These are phyloP conservation scores for Asteroscopus sphinx DNA, from an alignment of 2,888 invertebrate species.

Conservation along the genomic window DNA sequence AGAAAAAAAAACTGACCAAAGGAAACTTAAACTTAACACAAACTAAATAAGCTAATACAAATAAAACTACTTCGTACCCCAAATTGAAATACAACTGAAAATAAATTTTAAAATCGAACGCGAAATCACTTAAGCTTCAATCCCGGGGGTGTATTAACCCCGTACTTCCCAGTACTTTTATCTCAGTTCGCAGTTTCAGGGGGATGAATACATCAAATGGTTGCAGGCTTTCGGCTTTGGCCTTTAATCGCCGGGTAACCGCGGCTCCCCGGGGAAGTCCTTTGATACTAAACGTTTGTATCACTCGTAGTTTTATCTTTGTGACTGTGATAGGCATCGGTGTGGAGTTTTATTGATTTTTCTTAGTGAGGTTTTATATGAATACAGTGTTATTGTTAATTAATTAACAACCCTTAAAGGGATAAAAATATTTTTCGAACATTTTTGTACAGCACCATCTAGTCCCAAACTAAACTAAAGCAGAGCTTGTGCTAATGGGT, in stretches of 20 bases:
- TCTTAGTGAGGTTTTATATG: not conserved
- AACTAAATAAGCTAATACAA: slow-evolving; percentile 4
- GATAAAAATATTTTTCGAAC: too few species aligned
- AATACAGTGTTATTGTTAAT: too few species aligned
- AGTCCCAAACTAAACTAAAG: too few species aligned
- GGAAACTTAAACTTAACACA: too few species aligned
- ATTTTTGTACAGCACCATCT: too few species aligned
- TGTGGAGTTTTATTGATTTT: slow-evolving; percentile 18
- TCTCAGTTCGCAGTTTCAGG: slow-evolving; percentile 64
- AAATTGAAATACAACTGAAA: slow-evolving; percentile 46
- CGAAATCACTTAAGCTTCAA: slow-evolving; percentile 66
- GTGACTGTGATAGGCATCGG: slow-evolving; percentile 24
- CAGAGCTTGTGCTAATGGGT: too few species aligned
- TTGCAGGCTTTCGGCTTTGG: slow-evolving; percentile 61
- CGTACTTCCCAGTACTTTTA: slow-evolving; percentile 70
- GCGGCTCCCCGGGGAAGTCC: slow-evolving; percentile 65
- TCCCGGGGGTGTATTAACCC: slow-evolving; percentile 68
- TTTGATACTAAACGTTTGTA: slow-evolving; percentile 68
- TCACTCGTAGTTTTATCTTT: slow-evolving; percentile 50
- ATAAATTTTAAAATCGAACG: slow-evolving; percentile 63
- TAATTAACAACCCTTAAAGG: too few species aligned
- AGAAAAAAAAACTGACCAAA: not conserved
- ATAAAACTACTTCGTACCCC: slow-evolving; percentile 32
- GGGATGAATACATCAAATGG: slow-evolving; percentile 83
- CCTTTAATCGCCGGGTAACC: slow-evolving; percentile 80